Conservation (phyloP, 2,797 vertebrate genomes). For the Characodon lateralis region DNA sequence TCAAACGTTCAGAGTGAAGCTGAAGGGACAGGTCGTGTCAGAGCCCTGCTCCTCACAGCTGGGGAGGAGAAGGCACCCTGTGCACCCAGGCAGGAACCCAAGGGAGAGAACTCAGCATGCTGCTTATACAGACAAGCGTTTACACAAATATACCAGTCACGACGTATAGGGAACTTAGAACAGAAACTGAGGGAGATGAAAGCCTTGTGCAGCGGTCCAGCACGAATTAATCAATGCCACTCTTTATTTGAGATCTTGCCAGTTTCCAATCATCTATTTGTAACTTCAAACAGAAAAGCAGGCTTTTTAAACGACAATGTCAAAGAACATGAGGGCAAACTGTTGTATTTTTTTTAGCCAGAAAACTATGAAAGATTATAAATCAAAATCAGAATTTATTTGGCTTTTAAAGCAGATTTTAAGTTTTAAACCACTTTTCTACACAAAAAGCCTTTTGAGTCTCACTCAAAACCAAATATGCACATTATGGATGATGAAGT, state of each 20-base stretch:
- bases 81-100: constrained; percentile 58
- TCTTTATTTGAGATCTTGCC: constrained; percentile 32
- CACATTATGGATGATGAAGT: background rate
- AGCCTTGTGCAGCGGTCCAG: constrained; percentile 37
- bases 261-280: constrained; percentile 43
- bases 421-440: background rate
- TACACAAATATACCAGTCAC: constrained; percentile 55
- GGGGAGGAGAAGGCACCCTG: constrained; percentile 62
- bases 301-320: constrained; percentile 42
- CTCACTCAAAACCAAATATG: background rate
- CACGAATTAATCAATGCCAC: constrained; percentile 45
- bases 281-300: constrained; percentile 24
- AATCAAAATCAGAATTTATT: background rate
- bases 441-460: background rate
- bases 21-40: constrained; percentile 81
- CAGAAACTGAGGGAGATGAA: constrained; percentile 36
- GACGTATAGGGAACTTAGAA: constrained; percentile 52
- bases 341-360: background rate
- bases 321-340: constrained; percentile 29
- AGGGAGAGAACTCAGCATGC: constrained; percentile 53
- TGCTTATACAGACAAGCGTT: constrained; percentile 56
- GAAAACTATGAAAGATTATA: background rate
- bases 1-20: constrained; percentile 77
- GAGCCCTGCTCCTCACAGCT: constrained; percentile 76
- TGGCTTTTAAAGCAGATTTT: background rate